Base-by-base conservation (phyloP, 2,797 vertebrate species). In the Propithecus deckenii region DNA sequence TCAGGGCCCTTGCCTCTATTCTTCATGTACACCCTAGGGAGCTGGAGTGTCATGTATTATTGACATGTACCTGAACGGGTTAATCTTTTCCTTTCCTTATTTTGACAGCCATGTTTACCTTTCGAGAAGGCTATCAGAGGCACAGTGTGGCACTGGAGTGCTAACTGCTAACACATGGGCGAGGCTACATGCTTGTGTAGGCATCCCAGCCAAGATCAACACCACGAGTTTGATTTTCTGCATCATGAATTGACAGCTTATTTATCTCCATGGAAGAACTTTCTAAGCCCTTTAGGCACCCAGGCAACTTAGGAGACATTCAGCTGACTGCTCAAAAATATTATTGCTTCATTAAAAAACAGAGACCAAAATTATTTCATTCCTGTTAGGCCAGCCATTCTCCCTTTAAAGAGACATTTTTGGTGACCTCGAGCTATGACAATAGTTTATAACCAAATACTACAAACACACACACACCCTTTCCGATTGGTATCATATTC, bases 301-400 rank as follows among this genome's bases (percentile, higher is more conserved):
- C 98, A 98, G 96, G 98, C 98, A 98, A 98, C 97, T 97, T 93
- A 97, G 97, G 97, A 98, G 99, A 98, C 98, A 99, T 99, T 99
- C 98, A 99, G 99, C 99, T 99, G 99, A 99, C 99, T 99, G 98
- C 98, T 99, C 98, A 98, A 99, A 99, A 98, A 98, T 94, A 98
- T 85, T 96, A 99, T 97, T 99, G 98, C 99, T 99, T 98, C 88
- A 80, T 96, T 97, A 98, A 98, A 95, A 95, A 98, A 98, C 93
- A 96, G 89, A 97, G 97, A 86, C 71, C 94, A 95, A 95, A 97
- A 95, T 97, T 94, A 98, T 98, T 97, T 96, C 93, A 94, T 95
- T 92, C 85, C 57, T 89, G 52, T 81, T 85, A 65, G 46, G 90
- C 65, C 89, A 80, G 90, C 65, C 91, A 83, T 81, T 85, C 63